A percentile compares a stretch with the other conserved stretches of the same genome.
These are phyloP conservation scores for Ditula angustiorana DNA, from an alignment of 2,888 invertebrate species.

Conservation along the genomic window DNA sequence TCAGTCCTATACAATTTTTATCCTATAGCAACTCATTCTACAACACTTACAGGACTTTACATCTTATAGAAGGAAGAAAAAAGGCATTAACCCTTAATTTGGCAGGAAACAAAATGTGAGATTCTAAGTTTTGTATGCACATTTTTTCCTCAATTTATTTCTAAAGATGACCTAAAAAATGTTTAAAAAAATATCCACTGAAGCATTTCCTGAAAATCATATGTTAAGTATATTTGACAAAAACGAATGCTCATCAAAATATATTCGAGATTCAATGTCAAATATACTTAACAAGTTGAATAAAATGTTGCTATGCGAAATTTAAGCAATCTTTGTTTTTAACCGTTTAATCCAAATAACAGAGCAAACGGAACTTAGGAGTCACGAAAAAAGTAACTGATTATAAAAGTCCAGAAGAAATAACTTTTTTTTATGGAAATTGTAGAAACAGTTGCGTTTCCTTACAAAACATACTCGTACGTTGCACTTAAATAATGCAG, in stretches of 20 bases:
- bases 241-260: background rate
- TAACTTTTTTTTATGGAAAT: no score
- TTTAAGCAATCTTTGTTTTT: no score
- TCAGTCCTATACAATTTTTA: background rate
- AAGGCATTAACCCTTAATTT: background rate
- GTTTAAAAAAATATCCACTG: background rate
- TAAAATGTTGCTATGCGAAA: no score
- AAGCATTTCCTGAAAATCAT: background rate
- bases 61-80: background rate
- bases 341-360: no score
- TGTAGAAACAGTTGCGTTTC: constrained; percentile 1
- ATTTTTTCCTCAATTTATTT: no score
- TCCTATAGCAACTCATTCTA: background rate
- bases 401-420: no score
- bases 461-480: background rate
- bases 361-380: no score
- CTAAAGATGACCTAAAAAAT: no score
- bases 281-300: no score
- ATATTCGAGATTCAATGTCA: background rate
- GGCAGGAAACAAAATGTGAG: no score
- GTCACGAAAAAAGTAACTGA: no score
- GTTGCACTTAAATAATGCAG: constrained; percentile 1
- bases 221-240: background rate
- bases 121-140: no score
- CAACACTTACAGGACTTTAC: background rate